phyloP scores from a whole-genome alignment of 2,797 vertebrate species.

The Microcaecilia unicolor region DNA sequence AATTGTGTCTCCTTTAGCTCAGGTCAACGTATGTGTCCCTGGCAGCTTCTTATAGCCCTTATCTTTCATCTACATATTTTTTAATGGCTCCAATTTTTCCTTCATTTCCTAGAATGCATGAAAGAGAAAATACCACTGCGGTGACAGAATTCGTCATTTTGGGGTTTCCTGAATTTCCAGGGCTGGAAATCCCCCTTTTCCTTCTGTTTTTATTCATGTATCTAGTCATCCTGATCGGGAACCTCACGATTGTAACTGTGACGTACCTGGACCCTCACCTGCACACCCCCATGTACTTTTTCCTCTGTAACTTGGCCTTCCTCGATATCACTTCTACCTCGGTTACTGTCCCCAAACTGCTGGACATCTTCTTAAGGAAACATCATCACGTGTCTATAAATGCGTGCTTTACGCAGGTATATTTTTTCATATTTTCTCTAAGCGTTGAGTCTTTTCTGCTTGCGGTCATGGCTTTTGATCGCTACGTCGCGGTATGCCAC shows the following conservation, averaged over 20 bases:
- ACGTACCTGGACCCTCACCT: constrained; percentile 13
- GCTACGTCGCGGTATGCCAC: constrained; percentile 24
- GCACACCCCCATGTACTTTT: constrained; percentile 31
- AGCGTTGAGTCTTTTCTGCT: constrained; percentile 29
- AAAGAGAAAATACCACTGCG: constrained; percentile 9
- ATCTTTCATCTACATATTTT: too few species aligned
- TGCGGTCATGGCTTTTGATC: constrained; percentile 30
- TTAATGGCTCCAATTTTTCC: too few species aligned
- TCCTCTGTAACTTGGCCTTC: constrained; percentile 24
- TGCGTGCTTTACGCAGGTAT: constrained; percentile 13
- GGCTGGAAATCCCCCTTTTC: constrained; percentile 8
- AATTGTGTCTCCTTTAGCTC: too few species aligned
- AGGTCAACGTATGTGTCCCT: too few species aligned
- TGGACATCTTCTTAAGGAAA: constrained; percentile 11
- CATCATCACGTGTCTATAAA: constrained; percentile 21
- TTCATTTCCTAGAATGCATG: too few species aligned
- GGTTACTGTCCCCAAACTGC: constrained; percentile 20
- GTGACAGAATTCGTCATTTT: constrained; percentile 18
- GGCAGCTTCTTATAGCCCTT: too few species aligned
- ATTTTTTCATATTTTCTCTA: constrained; percentile 26
- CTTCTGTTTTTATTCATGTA: constrained; percentile 19
- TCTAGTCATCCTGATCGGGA: constrained; percentile 11
- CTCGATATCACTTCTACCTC: constrained; percentile 25
- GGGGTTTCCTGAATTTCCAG: constrained; percentile 12
- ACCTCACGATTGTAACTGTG: constrained; percentile 18